Base-by-base conservation (phyloP, 2,888 invertebrate species). In the Carterocephalus palaemon region DNA sequence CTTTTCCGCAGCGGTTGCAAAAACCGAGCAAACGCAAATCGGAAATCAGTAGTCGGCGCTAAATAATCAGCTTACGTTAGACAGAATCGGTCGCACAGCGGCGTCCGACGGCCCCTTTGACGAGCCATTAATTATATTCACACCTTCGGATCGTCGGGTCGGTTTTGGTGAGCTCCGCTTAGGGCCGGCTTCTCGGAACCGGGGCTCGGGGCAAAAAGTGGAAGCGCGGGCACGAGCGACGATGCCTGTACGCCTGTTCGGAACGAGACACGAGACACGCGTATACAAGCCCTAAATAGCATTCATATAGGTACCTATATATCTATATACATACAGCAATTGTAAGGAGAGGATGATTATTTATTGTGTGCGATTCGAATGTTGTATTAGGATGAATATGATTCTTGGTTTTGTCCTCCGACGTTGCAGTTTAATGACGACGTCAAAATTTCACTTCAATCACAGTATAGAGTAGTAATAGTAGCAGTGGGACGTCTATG, bases 41-140 rank as follows among this genome's bases (percentile, higher is more conserved):
- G 17, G 4, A 33, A 42, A 46, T 47, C 40, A 36, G 17, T 8
- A 48, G 34, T 40, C 24, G 39, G 36, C 38, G 39, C 46, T 46
- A 51, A 49, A 45, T 28, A 43, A 33, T 33, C 33, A 26, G 26
- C 19, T 40, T n/a, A n/a, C 40, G 29, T 28, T 39, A 12, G 49
- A 42, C 34, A 45, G 40, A 43, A 42, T 34, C 17, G 16, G 23
- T 24, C 29, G 41, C 24, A 29, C 15, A 15, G 36, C 36, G 41
- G 41, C 22, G 9, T 52, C 49, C 52, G 45, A 13, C 46, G 64
- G 54, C 50, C 56, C 68, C 68, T 81, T 83, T 83, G 81, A 82
- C 76, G 69, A 59, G 67, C 72, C 76, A 83, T 85, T 78, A 79
- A 83, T 85, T 84, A 82, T 71, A 79, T 84, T 85, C 81, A 85